These are phyloP conservation scores for Poeciliopsis turrubarensis DNA, from an alignment of 2,113 vertebrate genomes.

Conservation along the genomic window DNA sequence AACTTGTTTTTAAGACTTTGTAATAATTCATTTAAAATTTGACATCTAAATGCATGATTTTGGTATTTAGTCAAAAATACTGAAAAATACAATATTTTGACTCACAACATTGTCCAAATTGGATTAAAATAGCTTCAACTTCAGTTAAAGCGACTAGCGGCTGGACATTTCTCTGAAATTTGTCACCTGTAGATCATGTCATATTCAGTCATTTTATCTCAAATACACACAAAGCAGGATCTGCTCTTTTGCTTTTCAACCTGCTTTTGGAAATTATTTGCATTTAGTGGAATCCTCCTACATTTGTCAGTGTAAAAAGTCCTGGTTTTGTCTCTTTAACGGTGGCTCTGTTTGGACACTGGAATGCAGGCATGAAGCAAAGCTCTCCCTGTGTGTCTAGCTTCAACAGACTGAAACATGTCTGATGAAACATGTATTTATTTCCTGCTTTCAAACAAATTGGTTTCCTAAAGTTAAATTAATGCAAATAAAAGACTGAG, in stretches of 20 bases:
- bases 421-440: background rate
- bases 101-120: no score
- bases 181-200: no score
- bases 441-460: constrained; percentile 52
- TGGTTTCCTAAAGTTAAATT: constrained; percentile 7
- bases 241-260: no score
- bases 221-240: background rate
- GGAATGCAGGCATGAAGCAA: background rate
- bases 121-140: background rate
- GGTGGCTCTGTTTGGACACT: background rate
- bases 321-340: background rate
- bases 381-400: background rate
- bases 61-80: no score
- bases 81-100: no score
- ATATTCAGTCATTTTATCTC: no score
- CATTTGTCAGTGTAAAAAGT: no score
- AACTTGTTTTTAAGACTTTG: background rate
- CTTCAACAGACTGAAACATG: constrained; percentile 15
- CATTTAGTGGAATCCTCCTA: no score
- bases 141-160: background rate
- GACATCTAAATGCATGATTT: background rate
- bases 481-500: constrained; percentile 10
- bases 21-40: background rate
- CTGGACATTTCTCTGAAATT: background rate
- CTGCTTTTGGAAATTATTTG: no score